These are phyloP conservation scores for Syngnathus scovelli DNA, from an alignment of 2,113 vertebrate species.

Conservation along the genomic window DNA sequence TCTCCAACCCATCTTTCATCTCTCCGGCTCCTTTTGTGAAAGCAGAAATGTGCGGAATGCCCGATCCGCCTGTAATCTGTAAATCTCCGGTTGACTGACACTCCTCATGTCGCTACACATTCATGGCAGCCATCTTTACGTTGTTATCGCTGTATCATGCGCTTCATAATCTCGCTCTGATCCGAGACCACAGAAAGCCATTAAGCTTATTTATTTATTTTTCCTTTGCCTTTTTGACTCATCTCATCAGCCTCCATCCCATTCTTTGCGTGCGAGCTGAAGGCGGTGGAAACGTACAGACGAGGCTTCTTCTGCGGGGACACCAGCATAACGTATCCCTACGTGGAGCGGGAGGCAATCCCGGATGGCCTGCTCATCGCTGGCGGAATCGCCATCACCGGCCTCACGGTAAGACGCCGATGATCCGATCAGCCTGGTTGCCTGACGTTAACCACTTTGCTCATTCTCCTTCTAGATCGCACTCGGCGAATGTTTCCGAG, in stretches of 20 bases:
- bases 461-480: conserved; percentile 58
- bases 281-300: conserved; percentile 63
- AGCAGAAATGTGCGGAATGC: conserved; percentile 61
- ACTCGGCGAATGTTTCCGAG: conserved; percentile 68
- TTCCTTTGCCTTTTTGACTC: conserved; percentile 36
- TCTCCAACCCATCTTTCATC: conserved; percentile 17
- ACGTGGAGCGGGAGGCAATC: conserved; percentile 54
- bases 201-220: conserved; percentile 40
- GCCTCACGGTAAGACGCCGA: conserved; percentile 58
- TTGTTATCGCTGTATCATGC: conserved; percentile 14
- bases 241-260: conserved; percentile 72
- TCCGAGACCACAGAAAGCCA: conserved; percentile 34
- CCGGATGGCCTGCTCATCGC: conserved; percentile 68
- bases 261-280: conserved; percentile 73
- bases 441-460: neutral
- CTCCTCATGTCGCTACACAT: conserved; percentile 15
- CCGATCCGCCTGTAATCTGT: conserved; percentile 40
- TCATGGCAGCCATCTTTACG: conserved; percentile 27
- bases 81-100: conserved; percentile 48
- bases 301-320: conserved; percentile 78
- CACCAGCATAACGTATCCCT: conserved; percentile 71
- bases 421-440: neutral
- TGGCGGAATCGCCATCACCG: conserved; percentile 71
- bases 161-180: conserved; percentile 4
- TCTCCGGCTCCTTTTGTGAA: conserved; percentile 17